Conservation (phyloP, 2,113 vertebrate species). For the Anas platyrhynchos region DNA sequence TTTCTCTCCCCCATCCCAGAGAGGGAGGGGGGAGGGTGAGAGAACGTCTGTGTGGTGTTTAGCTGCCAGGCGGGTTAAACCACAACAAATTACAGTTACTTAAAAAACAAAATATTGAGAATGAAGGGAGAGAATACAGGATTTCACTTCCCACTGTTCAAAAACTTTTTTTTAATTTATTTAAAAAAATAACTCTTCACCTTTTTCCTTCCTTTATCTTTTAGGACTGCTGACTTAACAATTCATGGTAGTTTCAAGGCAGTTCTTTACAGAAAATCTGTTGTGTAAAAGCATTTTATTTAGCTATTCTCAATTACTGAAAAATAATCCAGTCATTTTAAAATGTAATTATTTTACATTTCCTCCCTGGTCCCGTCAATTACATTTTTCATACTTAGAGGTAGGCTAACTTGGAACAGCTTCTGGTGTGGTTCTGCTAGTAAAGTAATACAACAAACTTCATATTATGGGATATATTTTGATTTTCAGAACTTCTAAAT, state of each 20-base stretch:
- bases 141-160: not conserved
- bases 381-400: not conserved
- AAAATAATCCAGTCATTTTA: not conserved
- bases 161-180: not conserved
- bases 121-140: not conserved
- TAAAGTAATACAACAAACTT: not conserved
- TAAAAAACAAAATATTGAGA: not conserved
- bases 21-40: too few species aligned
- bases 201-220: not conserved
- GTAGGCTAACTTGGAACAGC: not conserved
- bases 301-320: not conserved
- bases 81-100: not conserved
- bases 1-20: too few species aligned
- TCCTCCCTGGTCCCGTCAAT: not conserved
- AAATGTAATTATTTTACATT: not conserved
- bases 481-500: not conserved
- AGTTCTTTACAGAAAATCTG: not conserved
- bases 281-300: not conserved
- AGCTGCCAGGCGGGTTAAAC: too few species aligned
- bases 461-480: not conserved
- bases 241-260: not conserved
- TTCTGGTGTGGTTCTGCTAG: not conserved
- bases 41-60: too few species aligned
- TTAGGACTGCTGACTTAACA: not conserved
- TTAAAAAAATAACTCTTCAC: accelerated